Conservation (phyloP, 2,888 invertebrate genomes). For the Acleris literana region DNA sequence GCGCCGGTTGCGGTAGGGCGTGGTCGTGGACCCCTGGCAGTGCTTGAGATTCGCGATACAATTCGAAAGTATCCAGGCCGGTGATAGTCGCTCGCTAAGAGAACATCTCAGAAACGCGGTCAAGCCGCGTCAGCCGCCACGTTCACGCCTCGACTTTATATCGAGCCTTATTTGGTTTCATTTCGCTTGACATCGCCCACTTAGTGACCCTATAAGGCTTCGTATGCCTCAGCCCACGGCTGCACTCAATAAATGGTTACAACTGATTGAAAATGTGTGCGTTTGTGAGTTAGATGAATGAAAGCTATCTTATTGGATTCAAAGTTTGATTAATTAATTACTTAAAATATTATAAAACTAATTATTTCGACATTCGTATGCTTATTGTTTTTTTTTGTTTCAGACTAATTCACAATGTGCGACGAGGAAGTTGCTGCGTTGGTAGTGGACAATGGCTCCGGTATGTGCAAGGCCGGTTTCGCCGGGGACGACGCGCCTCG, state of each 20-base stretch:
- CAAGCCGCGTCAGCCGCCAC: slow-evolving; percentile 66
- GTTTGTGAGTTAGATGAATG: slow-evolving; percentile 17
- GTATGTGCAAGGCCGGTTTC: slow-evolving; percentile 98
- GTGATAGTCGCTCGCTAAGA: slow-evolving; percentile 55
- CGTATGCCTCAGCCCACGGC: slow-evolving; percentile 66
- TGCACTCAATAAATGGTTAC: slow-evolving; percentile 47
- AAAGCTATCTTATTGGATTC: slow-evolving; percentile 17
- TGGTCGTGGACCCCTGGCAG: slow-evolving; percentile 64
- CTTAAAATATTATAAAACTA: not conserved
- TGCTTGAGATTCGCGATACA: slow-evolving; percentile 7
- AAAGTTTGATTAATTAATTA: not conserved
- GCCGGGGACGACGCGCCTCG: slow-evolving; percentile 97
- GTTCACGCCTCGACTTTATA: slow-evolving; percentile 60
- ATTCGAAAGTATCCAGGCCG: slow-evolving; percentile 62
- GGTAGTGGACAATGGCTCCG: slow-evolving; percentile 98
- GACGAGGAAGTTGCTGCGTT: slow-evolving; percentile 92
- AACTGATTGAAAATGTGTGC: slow-evolving; percentile 24
- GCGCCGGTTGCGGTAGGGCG: slow-evolving; percentile 80
- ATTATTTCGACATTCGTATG: slow-evolving; percentile 1
- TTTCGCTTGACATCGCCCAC: slow-evolving; percentile 69
- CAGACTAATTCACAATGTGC: slow-evolving; percentile 79
- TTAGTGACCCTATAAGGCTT: slow-evolving; percentile 53
- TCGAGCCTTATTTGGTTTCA: slow-evolving; percentile 73
- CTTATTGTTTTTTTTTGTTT: slow-evolving; percentile 48
- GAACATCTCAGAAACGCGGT: slow-evolving; percentile 55